Evolutionary conservation across 2,888 invertebrate genomes (phyloP), one percentile per base, ranked within the genome.

Genomic region (Eilema sororculum): DNA sequence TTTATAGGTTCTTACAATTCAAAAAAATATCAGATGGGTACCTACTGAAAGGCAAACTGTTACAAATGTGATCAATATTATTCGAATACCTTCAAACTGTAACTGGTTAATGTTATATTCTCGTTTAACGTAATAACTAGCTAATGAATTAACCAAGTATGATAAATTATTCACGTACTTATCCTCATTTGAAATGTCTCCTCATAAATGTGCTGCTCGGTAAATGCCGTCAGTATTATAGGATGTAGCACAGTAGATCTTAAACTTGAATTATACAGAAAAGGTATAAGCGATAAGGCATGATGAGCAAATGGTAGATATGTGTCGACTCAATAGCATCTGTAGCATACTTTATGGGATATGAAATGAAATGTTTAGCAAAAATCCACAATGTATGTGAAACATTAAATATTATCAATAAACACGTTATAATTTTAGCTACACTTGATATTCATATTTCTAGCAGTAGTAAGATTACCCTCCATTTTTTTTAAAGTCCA

Each of bases 71-170:
- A 20, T 41, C 37, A 62, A 24, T 62, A 62, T 37, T 62, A 62
- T 37, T 33, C 16, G 9, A 37, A 41, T 24, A 62, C 37, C 37
- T 6, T 24, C 22, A 37, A 25, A 9, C 24, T 20, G 13, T 62
- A 37, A 37, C 37, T 24, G 24, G 22, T 62, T 24, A 24, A 37
- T 46, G 20, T 41, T 41, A 41, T 41, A 41, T 41, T 16, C 20
- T 8, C 24, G 37, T 37, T 62, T 37, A 62, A 37, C 24, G 22
- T 62, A 41, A 62, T 62, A 37, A 37, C 24, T 62, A 64, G 12
- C 25, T n/a, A 52, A 64, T 46, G 52, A 64, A 52, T 64, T 52
- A 64, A 52, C 25, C n/a, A 52, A 64, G 62, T 9, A 24, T 41
- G 10, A 13, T 37, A 62, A 20, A 24, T 37, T 41, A 41, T 24